phyloP scores from a whole-genome alignment of 2,888 invertebrate species.

The Rotaria magnacalcarata region DNA sequence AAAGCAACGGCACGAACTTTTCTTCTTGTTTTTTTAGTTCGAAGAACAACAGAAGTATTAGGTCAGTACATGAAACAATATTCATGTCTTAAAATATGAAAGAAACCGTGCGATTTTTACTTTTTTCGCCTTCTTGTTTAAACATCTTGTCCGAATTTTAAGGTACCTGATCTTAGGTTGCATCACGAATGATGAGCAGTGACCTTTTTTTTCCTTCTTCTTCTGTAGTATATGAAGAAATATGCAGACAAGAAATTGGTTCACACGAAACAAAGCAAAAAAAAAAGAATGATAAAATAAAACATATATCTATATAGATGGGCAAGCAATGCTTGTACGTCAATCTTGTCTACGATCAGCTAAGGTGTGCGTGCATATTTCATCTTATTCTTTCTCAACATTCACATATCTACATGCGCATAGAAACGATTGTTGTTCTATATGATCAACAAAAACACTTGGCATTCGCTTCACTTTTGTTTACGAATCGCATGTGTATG shows the following conservation, averaged over 20 bases:
- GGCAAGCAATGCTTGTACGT: background rate
- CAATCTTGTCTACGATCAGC: slow-evolving; percentile 10
- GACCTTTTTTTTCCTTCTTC: background rate
- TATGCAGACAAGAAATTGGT: background rate
- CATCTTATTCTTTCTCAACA: background rate
- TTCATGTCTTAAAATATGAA: background rate
- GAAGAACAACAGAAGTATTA: background rate
- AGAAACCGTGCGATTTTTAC: slow-evolving; percentile 4
- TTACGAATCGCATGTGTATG: background rate
- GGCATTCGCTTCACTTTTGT: background rate
- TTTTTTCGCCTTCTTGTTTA: background rate
- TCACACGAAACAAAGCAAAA: background rate
- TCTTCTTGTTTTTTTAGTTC: background rate
- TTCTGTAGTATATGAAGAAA: background rate
- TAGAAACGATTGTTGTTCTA: slow-evolving; percentile 17
- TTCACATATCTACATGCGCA: background rate
- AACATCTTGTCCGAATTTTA: background rate
- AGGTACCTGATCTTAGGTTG: background rate
- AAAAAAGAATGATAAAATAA: background rate
- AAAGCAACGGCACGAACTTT: slow-evolving; percentile 16
- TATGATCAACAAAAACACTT: slow-evolving; percentile 18
- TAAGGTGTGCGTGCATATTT: background rate
- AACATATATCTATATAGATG: background rate
- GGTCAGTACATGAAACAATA: background rate
- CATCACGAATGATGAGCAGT: background rate